Evolutionary conservation across 2,888 invertebrate species (phyloP), one percentile per base, ranked within the genome.

Genomic region (Ennomos erosarius): DNA sequence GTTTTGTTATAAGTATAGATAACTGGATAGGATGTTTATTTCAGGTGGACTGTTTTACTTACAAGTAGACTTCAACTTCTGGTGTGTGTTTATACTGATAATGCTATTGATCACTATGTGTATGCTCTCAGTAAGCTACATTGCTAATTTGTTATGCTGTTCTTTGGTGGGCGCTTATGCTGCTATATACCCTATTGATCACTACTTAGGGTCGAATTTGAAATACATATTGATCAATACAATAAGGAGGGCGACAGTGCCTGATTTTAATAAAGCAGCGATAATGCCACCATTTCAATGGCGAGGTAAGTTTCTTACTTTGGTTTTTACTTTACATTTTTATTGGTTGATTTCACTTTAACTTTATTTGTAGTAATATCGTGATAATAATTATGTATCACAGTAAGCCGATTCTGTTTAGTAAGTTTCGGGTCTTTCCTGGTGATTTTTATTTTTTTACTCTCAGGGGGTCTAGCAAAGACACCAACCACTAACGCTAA

Each of bases 171-270:
- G 96, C 46, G 90, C 95, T 9, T 96, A 94, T 78, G 90, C 94
- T 33, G 77, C 94, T 10, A 85, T 95, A 44, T 83, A 94, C 62
- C 92, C 95, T 39, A 76, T 96, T 10, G 96, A 96, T 82, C 93
- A 94, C 73, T 95, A 93, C 71, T 65, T 94, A 61, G 95, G 95
- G 26, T 93, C 95, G 35, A 94, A 93, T 82, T 81, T 96, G 67
- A 95, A 95, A 70, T 96, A 95, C 75, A 95, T 96, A 37, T 69
- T 96, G 1, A 87, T 96, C 13, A 96, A 96, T 73, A 88, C 93
- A 0, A 77, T 95, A n/a, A 86, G 96, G 64, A 92, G 96, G 64
- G 93, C 94, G 0, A 92, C 93, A 0, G 93, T 95, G 9, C 74
- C 87, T 0, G 84, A 90, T n/a, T 96, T 95, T 69, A 88, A 93